Evolutionary conservation across 2,888 invertebrate species (phyloP), one percentile per base, ranked within the genome.

Genomic region (Andrena camellia): DNA sequence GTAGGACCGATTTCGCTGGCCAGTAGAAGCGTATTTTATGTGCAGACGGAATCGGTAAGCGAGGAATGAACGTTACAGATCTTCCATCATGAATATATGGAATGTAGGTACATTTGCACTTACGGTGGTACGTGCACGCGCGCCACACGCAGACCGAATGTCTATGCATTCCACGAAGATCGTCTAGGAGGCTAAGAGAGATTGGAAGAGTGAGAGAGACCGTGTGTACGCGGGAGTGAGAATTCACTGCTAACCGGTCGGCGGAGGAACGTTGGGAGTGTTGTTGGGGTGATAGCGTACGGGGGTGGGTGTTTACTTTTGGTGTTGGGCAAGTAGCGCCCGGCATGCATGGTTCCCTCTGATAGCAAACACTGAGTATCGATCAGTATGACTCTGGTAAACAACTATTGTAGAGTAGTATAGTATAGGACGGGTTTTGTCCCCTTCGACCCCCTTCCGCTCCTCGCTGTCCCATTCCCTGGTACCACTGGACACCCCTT

Each of bases 381-480:
- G 94, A 94, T 93, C 94, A 93, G 93, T 93, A 92, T 93, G 91
- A 92, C 93, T 93, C 92, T 92, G 92, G 93, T 93, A 94, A 94
- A 93, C 93, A 93, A 93, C 92, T 92, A 93, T 93, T 93, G 93
- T 92, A 88, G 90, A 91, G 90, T 91, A 91, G 91, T 90, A 91
- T 90, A 90, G 91, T 90, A 89, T 86, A 90, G 90, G 91, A 90
- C 92, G 90, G 91, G 90, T 89, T 90, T 83, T 86, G 85, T 89
- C 86, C 90, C 89, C 88, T 88, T 87, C 85, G 73, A 68, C 78
- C 71, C 84, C 84, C 69, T 72, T 59, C 81, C 73, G 64, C 70
- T 68, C 80, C 79, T 74, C 73, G 60, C 76, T 78, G 77, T 77
- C 81, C 76, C 87, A 71, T 79, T 72, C 78, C 78, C 73, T 42